Percentiles rank a stretch among this genome's conserved stretches.
These are phyloP conservation scores for Calephelis nemesis DNA, from an alignment of 1,140 invertebrate species.

Conservation along the genomic window DNA sequence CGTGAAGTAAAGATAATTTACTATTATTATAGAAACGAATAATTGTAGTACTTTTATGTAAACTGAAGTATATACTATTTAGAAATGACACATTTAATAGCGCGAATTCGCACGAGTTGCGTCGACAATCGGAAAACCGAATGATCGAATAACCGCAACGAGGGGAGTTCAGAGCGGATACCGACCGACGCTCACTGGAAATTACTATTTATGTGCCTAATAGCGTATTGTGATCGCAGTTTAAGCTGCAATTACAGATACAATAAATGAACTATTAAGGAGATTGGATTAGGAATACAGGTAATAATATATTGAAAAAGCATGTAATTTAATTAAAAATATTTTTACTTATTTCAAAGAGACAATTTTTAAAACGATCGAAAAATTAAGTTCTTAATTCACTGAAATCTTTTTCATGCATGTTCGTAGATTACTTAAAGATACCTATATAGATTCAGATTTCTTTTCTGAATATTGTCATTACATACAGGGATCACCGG, in stretches of 20 bases:
- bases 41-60: too few relatives aligned
- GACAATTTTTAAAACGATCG: too few relatives aligned
- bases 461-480: too few relatives aligned
- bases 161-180: constrained; percentile 10
- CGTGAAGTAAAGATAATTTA: too few relatives aligned
- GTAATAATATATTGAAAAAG: not conserved
- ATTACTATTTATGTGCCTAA: constrained; percentile 18
- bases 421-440: too few relatives aligned
- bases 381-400: too few relatives aligned
- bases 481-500: too few relatives aligned
- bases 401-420: too few relatives aligned
- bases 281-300: not conserved
- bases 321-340: not conserved
- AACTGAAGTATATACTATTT: not conserved
- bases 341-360: too few relatives aligned
- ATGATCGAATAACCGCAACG: constrained; percentile 10
- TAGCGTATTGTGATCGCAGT: not conserved
- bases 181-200: not conserved
- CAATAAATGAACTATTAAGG: not conserved
- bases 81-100: not conserved
- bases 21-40: too few relatives aligned
- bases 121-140: not conserved
- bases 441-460: too few relatives aligned
- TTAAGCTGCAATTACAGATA: not conserved
- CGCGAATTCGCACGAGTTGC: not conserved